Base-by-base conservation (phyloP, 1,140 invertebrate genomes). In the Drepana arcuata region DNA sequence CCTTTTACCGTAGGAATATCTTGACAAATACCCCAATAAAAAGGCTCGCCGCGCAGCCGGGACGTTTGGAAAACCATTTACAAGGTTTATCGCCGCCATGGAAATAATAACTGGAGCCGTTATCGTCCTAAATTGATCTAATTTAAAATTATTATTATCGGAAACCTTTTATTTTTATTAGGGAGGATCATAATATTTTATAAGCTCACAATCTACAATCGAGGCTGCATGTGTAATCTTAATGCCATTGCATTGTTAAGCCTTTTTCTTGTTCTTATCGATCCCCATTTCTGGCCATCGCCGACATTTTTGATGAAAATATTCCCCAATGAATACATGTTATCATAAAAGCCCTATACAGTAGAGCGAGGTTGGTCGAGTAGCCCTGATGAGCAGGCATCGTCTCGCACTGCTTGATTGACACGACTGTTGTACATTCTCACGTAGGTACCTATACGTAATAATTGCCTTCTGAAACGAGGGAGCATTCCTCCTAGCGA, bases 1-100 rank as follows among this genome's bases (percentile, higher is more conserved):
- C 69, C 60, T 74, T 55, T 63, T 70, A 62, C 53, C 51, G 44
- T 50, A 38, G 46, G 59, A 68, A 73, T 71, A 75, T 80, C 73
- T 74, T 77, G 73, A 80, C 75, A 80, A 80, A 80, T 78, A 71
- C 59, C 72, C 55, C 63, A 73, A 78, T 80, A 80, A 80, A 77
- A 72, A 71, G 65, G 61, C 67, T 68, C 64, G 47, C 54, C 55
- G 61, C 62, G 44, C 70, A 40, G 51, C 61, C 63, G 56, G 63
- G 59, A 63, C 72, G 63, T 77, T 80, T 70, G 72, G 69, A 77
- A 80, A 80, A 73, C 75, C 71, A 77, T 80, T 80, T 73, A 75
- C 69, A 71, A 77, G 69, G 57, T 80, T 80, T 80, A 80, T 80
- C 65, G 75, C 34, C 56, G 69, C 72, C 58, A 77, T 77, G 72